Evolutionary conservation across 2,888 invertebrate genomes (phyloP).

Genomic region (Apotomis betuletana): DNA sequence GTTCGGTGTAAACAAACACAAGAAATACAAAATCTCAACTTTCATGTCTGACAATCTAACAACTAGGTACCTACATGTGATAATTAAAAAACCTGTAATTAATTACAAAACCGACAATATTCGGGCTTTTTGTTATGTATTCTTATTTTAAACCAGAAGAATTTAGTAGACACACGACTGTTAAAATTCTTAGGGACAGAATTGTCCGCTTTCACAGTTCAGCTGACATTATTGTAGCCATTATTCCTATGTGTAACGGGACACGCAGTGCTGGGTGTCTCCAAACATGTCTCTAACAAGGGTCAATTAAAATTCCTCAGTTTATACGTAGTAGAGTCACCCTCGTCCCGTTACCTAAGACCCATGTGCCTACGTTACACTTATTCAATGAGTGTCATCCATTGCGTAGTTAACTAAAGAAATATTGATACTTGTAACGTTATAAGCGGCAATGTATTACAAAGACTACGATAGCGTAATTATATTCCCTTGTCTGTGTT

Average conservation of each 20-base stretch:
- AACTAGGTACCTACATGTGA: not conserved
- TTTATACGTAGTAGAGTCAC: constrained; percentile 60
- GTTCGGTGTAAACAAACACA: too few species aligned
- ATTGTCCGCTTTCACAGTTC: constrained; percentile 34
- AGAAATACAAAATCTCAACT: too few species aligned
- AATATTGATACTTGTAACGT: too few species aligned
- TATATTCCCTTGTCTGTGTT: constrained; percentile 44
- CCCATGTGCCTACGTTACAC: not conserved
- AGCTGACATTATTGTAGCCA: constrained; percentile 51
- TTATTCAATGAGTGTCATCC: not conserved
- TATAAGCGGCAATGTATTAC: constrained; percentile 3
- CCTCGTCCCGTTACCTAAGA: constrained; percentile 48
- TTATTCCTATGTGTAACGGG: constrained; percentile 48
- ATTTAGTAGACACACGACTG: constrained; percentile 26
- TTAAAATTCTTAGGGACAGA: constrained; percentile 35
- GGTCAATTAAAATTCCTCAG: constrained; percentile 76
- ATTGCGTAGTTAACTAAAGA: constrained; percentile 2
- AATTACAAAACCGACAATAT: constrained; percentile 13
- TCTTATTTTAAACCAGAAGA: constrained; percentile 36
- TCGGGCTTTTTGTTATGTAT: constrained; percentile 2
- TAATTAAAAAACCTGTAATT: constrained; percentile 16
- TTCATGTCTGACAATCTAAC: not conserved
- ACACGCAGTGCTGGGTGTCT: constrained; percentile 46
- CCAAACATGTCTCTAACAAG: constrained; percentile 66
- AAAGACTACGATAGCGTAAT: not conserved